These are phyloP conservation scores for Cygnus olor DNA, from an alignment of 2,797 vertebrate species.

Conservation along the genomic window DNA sequence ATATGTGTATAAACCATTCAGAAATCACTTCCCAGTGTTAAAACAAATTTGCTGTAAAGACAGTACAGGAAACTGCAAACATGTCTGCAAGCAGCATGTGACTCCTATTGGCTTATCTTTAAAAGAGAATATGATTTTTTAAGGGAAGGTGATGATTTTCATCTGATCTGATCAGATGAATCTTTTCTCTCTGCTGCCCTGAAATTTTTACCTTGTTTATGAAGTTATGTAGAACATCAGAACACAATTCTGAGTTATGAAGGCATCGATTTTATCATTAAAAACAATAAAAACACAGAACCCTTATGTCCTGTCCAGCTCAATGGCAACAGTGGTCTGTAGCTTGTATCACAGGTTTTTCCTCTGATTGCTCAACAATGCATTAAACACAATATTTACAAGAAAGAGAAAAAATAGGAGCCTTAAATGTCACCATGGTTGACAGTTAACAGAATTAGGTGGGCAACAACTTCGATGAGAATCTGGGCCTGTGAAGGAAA, in stretches of 20 bases:
- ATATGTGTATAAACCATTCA: neutral
- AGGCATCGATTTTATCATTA: neutral
- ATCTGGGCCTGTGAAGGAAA: conserved; percentile 26
- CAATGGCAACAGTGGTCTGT: neutral
- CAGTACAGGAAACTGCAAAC: neutral
- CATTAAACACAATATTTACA: conserved; percentile 1
- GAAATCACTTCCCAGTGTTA: neutral
- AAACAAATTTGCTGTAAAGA: neutral
- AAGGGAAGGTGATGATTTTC: neutral
- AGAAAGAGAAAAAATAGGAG: neutral
- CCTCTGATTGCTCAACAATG: neutral
- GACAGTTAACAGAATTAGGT: conserved; percentile 3
- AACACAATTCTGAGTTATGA: neutral
- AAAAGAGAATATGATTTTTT: neutral
- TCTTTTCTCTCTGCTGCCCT: neutral
- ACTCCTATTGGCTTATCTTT: neutral
- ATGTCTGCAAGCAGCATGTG: neutral
- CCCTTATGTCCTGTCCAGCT: neutral
- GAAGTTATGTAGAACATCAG: neutral
- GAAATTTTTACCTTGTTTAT: neutral
- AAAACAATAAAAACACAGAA: neutral
- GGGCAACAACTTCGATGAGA: conserved; percentile 21
- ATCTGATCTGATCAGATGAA: neutral
- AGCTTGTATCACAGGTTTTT: neutral
- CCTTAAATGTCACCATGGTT: neutral